Base-by-base conservation (phyloP, 2,888 invertebrate species). In the Altica lythri region DNA sequence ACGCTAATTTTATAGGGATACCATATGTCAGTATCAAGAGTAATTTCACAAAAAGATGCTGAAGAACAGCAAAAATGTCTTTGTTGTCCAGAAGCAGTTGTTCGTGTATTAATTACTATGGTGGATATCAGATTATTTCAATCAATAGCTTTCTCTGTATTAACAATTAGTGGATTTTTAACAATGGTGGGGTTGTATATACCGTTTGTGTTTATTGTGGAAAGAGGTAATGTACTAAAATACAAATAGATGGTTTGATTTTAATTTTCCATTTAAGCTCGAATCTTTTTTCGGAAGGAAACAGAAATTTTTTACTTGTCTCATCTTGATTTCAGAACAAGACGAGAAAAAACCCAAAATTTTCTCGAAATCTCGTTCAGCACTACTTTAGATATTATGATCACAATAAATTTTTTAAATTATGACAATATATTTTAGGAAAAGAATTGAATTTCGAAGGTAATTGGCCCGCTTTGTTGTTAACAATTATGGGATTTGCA, bases 151-250 rank as follows among this genome's bases (percentile, higher is more conserved):
- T 80, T 80, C 60, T 57, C 69, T 0, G 22, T 78, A 4, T 61
- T 80, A 14, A 57, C 75, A 1, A 47, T 73, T 0, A 76, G 77
- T 42, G 76, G 91, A 8, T 86, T 88, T 55, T 75, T 90, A 51
- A 88, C 88, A 1, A 83, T 88, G 68, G 80, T 89, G 71, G 90
- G 90, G 59, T 84, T 89, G 68, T 89, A 88, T 70, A 84, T 89
- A n/a, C 90, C 91, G 0, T 92, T 86, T 72, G 80, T 88, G 60
- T 91, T 84, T 68, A 77, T 88, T 2, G 68, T 68, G 75, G 79
- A 77, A 60, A 76, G 84, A 57, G 84, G 48, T 37, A 42, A n/a
- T n/a, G n/a, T n/a, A 18, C 17, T 44, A 8, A 4, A 9, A 18
- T 10, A 9, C 9, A 10, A 12, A 12, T 12, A 12, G 34, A n/a